Conservation (phyloP, 2,797 vertebrate species). For the Ambastaia sidthimunki region DNA sequence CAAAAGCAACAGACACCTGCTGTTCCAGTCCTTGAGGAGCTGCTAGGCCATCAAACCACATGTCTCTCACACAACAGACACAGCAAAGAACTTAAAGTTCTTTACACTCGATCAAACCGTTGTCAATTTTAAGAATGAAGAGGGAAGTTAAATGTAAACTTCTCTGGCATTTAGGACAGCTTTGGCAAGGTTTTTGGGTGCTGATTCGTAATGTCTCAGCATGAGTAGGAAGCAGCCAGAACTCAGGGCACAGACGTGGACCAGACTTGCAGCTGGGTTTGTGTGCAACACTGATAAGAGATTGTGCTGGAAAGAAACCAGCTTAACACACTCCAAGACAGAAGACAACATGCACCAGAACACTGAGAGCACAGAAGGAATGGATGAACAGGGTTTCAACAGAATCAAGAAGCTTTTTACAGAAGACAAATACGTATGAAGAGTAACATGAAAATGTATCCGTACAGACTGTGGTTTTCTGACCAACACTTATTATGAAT, state of each 20-base stretch:
- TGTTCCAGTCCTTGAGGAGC: slow-evolving; percentile 43
- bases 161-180: neutral
- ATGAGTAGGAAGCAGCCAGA: slow-evolving; percentile 4
- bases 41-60: slow-evolving; percentile 21
- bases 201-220: slow-evolving; percentile 2
- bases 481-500: neutral
- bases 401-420: neutral
- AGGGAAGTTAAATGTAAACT: neutral
- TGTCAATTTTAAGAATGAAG: neutral
- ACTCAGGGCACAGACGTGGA: slow-evolving; percentile 4
- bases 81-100: slow-evolving; percentile 16
- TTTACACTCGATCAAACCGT: neutral
- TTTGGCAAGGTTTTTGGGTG: neutral
- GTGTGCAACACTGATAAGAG: slow-evolving; percentile 42
- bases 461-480: neutral
- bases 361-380: neutral
- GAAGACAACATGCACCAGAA: neutral
- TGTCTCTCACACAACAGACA: slow-evolving; percentile 2
- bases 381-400: neutral
- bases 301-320: slow-evolving; percentile 36
- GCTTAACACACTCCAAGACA: slow-evolving; percentile 9
- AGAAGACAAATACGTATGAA: neutral
- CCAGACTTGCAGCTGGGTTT: slow-evolving; percentile 32
- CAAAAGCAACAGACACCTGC: slow-evolving; percentile 52
- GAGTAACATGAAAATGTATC: neutral